Conservation (phyloP, 2,113 vertebrate genomes). For the Scophthalmus maximus region DNA sequence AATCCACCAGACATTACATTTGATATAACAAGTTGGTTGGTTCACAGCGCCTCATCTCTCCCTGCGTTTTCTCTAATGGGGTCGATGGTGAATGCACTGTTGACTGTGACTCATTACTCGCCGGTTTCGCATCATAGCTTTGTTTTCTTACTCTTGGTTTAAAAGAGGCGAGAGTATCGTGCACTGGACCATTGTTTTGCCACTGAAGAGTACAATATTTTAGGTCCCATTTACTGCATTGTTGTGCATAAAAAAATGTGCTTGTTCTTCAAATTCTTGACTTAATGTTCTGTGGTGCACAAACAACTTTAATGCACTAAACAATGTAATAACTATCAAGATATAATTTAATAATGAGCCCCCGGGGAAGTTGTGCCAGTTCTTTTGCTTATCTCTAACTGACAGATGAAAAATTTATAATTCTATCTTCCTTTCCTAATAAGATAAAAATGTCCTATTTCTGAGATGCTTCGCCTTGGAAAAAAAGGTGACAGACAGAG, state of each 20-base stretch:
- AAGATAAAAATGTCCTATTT: background rate
- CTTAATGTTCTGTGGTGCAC: background rate
- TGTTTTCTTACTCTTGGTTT: constrained; percentile 11
- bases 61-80: constrained; percentile 43
- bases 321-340: background rate
- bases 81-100: constrained; percentile 25
- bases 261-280: background rate
- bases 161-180: constrained; percentile 16
- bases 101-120: constrained; percentile 44
- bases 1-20: background rate
- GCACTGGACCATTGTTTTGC: constrained; percentile 2
- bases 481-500: constrained; percentile 23
- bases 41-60: constrained; percentile 4
- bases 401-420: background rate
- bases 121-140: constrained; percentile 26
- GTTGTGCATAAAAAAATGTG: constrained; percentile 9
- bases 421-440: background rate
- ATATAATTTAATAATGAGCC: constrained; percentile 8
- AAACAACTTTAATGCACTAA: constrained; percentile 16
- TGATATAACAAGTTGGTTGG: background rate
- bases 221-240: constrained; percentile 4
- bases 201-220: constrained; percentile 6
- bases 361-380: background rate
- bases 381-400: background rate
- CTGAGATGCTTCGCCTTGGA: background rate